phyloP scores from a whole-genome alignment of 1,140 invertebrate species.

The Bombus pyrosoma region DNA sequence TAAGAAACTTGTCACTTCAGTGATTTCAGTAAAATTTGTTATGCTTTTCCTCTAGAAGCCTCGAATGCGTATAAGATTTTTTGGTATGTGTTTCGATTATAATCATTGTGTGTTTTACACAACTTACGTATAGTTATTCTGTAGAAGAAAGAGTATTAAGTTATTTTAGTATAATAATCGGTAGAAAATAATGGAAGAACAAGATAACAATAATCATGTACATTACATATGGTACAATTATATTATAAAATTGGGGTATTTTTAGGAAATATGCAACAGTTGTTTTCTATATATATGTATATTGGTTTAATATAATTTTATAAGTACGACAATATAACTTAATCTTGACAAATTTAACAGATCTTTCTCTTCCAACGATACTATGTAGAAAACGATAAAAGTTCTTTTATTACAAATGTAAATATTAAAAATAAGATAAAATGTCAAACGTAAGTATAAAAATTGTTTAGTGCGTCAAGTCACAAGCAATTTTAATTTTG shows the following conservation, averaged over 20 bases:
- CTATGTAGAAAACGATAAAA: not conserved
- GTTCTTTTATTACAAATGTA: no score
- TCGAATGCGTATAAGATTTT: not conserved
- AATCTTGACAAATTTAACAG: not conserved
- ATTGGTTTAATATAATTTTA: not conserved
- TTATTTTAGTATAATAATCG: not conserved
- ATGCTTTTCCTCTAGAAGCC: not conserved
- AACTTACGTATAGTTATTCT: slow-evolving; percentile 23
- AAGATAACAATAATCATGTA: not conserved
- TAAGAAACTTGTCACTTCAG: not conserved
- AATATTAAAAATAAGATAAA: not conserved
- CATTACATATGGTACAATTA: not conserved
- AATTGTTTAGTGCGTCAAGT: not conserved
- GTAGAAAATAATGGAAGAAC: not conserved
- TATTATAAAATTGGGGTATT: not conserved
- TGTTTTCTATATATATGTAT: not conserved
- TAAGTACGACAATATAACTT: not conserved
- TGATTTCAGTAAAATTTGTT: not conserved
- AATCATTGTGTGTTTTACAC: not conserved
- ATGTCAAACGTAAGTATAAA: not conserved
- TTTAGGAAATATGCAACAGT: not conserved
- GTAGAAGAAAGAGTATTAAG: not conserved
- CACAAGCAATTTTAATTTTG: not conserved
- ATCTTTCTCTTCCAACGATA: not conserved
- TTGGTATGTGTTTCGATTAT: not conserved